These are phyloP conservation scores for Drosophila subquinaria DNA, from an alignment of 2,888 invertebrate species.

Conservation along the genomic window DNA sequence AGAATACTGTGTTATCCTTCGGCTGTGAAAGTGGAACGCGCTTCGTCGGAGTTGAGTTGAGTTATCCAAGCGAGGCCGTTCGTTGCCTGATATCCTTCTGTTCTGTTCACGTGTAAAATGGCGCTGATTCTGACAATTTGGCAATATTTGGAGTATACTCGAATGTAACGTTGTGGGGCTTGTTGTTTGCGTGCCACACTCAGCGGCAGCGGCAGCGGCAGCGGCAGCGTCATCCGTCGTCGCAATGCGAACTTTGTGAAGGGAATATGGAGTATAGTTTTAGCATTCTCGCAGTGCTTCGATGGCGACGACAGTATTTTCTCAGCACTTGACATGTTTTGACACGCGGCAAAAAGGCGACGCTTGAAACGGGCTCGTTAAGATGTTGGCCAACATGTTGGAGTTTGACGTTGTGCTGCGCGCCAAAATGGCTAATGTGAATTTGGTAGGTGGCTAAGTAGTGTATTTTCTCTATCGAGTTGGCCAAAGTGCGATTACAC, in stretches of 20 bases:
- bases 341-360: slow-evolving; percentile 61
- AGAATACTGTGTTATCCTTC: slow-evolving; percentile 13
- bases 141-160: slow-evolving; percentile 58
- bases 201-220: slow-evolving; percentile 38
- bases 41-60: neutral
- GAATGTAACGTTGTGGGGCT: slow-evolving; percentile 33
- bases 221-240: slow-evolving; percentile 67
- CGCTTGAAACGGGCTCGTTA: slow-evolving; percentile 35
- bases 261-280: slow-evolving; percentile 57
- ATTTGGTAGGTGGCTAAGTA: slow-evolving; percentile 56
- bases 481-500: slow-evolving; percentile 19
- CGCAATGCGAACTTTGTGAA: slow-evolving; percentile 68
- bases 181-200: slow-evolving; percentile 54
- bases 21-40: slow-evolving; percentile 18
- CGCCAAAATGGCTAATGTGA: slow-evolving; percentile 71
- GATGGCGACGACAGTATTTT: slow-evolving; percentile 75
- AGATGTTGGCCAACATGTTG: slow-evolving; percentile 64
- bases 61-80: slow-evolving; percentile 12
- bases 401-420: slow-evolving; percentile 75
- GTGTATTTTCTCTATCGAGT: neutral
- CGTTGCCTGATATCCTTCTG: slow-evolving; percentile 16
- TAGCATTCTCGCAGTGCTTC: slow-evolving; percentile 55
- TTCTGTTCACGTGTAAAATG: slow-evolving; percentile 34
- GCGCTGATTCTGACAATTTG: slow-evolving; percentile 58
- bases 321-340: slow-evolving; percentile 78